Evolutionary conservation across 1,140 invertebrate genomes (phyloP).

Genomic region (Ylistrum balloti): DNA sequence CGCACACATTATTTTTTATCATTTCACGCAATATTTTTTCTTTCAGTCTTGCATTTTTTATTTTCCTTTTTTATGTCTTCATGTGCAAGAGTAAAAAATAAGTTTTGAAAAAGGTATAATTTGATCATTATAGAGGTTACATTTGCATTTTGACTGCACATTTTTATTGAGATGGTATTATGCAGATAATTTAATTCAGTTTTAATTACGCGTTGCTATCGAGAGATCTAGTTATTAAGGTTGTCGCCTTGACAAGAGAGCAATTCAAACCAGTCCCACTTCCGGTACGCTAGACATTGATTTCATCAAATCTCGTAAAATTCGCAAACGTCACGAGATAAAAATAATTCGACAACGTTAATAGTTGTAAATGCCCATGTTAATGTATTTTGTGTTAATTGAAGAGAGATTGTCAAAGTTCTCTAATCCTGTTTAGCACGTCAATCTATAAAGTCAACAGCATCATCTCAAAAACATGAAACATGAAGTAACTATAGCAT

Average conservation of each 20-base stretch:
- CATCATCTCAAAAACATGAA: background rate
- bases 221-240: background rate
- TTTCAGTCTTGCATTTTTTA: too few relatives aligned
- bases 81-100: too few relatives aligned
- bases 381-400: background rate
- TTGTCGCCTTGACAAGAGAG: background rate
- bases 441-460: background rate
- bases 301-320: background rate
- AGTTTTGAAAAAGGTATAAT: background rate
- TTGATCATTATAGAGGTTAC: background rate
- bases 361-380: background rate
- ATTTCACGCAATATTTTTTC: too few relatives aligned
- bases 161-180: background rate
- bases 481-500: too few relatives aligned
- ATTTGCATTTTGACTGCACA: background rate
- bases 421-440: background rate
- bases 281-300: background rate
- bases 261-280: background rate
- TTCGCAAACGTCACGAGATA: background rate
- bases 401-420: background rate
- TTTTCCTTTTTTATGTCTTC: too few relatives aligned
- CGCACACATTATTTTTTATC: too few relatives aligned
- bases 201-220: background rate
- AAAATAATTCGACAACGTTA: background rate
- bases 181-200: background rate